Percentiles rank a stretch among this genome's conserved stretches.
These are phyloP conservation scores for Gorsachius goisagi DNA, from an alignment of 2,113 vertebrate species.

Conservation along the genomic window DNA sequence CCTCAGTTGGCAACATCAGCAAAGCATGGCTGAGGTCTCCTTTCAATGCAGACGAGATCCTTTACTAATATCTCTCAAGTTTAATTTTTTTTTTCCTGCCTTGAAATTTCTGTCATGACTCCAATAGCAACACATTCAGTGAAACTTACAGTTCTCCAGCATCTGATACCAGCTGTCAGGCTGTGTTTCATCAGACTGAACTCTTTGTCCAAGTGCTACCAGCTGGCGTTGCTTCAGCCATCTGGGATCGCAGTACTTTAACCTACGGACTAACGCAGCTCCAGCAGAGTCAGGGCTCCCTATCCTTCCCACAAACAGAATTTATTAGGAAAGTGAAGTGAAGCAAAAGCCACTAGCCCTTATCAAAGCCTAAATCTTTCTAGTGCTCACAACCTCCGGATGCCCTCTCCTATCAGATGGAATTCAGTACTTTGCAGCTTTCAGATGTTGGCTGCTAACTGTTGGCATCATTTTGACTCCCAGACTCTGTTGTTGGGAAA, in stretches of 20 bases:
- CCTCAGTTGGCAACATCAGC: not conserved
- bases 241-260: constrained; percentile 2
- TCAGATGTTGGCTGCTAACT: not conserved
- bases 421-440: not conserved
- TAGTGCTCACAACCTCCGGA: not conserved
- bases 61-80: not conserved
- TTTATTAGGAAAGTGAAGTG: not conserved
- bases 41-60: not conserved
- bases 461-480: not conserved
- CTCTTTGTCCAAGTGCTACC: constrained; percentile 55
- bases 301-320: not conserved
- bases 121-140: not conserved
- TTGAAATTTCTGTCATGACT: constrained; percentile 49
- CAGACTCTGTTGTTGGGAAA: not conserved
- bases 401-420: not conserved
- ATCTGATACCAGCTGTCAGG: constrained; percentile 60
- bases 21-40: not conserved
- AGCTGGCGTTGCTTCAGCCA: constrained; percentile 46
- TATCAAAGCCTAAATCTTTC: not conserved
- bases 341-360: not conserved
- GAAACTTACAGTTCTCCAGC: constrained; percentile 35
- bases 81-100: not conserved
- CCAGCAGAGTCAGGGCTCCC: not conserved
- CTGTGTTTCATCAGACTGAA: constrained; percentile 42
- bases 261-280: not conserved